These are phyloP conservation scores for Disparrhopalites patrizii DNA, from an alignment of 2,888 invertebrate genomes.

Conservation along the genomic window DNA sequence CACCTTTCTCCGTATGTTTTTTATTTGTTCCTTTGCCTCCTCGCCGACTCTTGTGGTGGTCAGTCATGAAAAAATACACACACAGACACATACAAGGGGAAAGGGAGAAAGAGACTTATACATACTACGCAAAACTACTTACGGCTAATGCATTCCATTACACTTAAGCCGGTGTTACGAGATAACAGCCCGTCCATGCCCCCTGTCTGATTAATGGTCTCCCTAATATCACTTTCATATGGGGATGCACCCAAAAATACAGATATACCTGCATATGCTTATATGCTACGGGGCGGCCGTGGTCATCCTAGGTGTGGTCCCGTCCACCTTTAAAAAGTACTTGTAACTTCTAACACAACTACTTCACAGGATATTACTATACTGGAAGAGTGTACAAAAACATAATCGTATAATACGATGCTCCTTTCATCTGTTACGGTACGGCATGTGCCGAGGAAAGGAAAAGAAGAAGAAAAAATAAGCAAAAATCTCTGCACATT, in stretches of 20 bases:
- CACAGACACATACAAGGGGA: background rate
- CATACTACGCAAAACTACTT: conserved; percentile 15
- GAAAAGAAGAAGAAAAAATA: no score
- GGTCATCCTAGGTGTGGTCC: conserved; percentile 22
- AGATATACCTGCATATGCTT: background rate
- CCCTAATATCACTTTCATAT: conserved; percentile 13
- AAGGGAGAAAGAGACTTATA: background rate
- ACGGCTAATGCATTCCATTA: conserved; percentile 14
- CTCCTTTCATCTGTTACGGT: no score
- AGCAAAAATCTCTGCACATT: no score
- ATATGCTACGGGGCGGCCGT: background rate
- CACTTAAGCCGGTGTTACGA: conserved; percentile 12
- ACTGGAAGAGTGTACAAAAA: no score
- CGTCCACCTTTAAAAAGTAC: background rate
- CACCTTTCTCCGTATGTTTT: no score
- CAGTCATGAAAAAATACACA: background rate
- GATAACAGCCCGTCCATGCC: conserved; percentile 7
- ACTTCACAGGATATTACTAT: no score
- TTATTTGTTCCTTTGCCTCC: no score
- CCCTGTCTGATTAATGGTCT: conserved; percentile 19
- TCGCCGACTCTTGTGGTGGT: background rate
- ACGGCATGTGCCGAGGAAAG: no score
- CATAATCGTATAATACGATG: no score
- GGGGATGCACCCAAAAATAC: background rate
- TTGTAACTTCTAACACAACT: no score